phyloP scores from a whole-genome alignment of 1,140 invertebrate species.

The Uloborus diversus region DNA sequence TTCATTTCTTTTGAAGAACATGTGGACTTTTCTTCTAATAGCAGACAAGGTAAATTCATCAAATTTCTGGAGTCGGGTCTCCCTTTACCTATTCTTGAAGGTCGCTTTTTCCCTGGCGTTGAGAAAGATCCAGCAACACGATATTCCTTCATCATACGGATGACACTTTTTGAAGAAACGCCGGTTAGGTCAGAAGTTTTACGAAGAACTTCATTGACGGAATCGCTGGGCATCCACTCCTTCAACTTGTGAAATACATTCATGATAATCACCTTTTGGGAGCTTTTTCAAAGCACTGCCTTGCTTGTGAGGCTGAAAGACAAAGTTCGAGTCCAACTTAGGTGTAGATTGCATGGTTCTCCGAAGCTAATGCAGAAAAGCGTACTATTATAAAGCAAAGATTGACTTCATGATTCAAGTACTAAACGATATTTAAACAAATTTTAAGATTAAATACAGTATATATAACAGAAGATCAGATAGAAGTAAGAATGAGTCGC shows the following conservation, averaged over 20 bases:
- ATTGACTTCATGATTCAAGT: too few relatives aligned
- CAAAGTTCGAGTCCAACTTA: too few relatives aligned
- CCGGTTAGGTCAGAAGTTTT: neutral
- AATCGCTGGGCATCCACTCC: neutral
- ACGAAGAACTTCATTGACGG: neutral
- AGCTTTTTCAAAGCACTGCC: too few relatives aligned
- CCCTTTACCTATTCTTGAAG: neutral
- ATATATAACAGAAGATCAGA: too few relatives aligned
- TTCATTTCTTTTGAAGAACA: too few relatives aligned
- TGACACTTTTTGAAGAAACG: neutral
- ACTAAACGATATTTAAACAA: too few relatives aligned
- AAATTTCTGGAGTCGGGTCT: slow-evolving; percentile 3
- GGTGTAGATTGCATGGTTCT: too few relatives aligned
- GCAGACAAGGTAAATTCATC: neutral
- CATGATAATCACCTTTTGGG: neutral
- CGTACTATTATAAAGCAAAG: too few relatives aligned
- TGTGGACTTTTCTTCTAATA: neutral
- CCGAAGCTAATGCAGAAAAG: too few relatives aligned
- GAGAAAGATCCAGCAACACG: neutral
- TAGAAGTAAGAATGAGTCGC: too few relatives aligned
- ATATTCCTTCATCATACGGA: neutral
- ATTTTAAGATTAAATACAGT: too few relatives aligned
- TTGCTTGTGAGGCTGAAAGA: too few relatives aligned
- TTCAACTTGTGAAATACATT: neutral
- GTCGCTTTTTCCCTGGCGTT: slow-evolving; percentile 3